Evolutionary conservation across 2,888 invertebrate species (phyloP).

Genomic region (Eupithecia insigniata): DNA sequence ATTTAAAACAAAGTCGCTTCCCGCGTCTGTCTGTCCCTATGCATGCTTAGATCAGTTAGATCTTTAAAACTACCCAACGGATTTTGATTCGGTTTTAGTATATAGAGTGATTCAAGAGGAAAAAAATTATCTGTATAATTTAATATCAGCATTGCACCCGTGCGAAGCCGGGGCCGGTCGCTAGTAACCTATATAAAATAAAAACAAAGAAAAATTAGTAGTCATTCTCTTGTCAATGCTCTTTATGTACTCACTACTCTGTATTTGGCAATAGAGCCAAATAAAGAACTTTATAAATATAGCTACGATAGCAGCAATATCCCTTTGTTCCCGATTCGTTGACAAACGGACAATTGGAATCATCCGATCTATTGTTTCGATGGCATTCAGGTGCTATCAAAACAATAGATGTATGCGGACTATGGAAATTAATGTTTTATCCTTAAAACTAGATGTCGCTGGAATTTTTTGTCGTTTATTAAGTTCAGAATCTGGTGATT

Average conservation of each 20-base stretch:
- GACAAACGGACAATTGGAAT: slow-evolving; percentile 1
- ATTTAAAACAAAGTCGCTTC: not conserved
- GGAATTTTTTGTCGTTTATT: not conserved
- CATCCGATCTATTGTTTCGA: not conserved
- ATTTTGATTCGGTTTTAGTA: too few species aligned
- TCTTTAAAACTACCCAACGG: too few species aligned
- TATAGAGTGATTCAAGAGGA: too few species aligned
- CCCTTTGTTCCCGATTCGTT: slow-evolving; percentile 6
- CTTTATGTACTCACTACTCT: not conserved
- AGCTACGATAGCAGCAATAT: not conserved
- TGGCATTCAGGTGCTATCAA: not conserved
- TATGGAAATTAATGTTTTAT: not conserved
- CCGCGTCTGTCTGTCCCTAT: too few species aligned
- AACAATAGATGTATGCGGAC: not conserved
- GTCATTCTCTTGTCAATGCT: not conserved
- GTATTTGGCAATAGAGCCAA: not conserved
- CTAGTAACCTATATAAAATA: too few species aligned
- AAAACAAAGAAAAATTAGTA: not conserved
- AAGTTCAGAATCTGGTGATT: not conserved
- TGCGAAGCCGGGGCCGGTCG: too few species aligned
- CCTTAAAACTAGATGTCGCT: not conserved
- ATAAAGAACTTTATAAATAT: not conserved
- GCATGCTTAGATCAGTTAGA: too few species aligned
- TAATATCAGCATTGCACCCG: too few species aligned
- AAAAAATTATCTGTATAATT: too few species aligned